Percentiles rank a stretch among this genome's conserved stretches.
phyloP scores from a whole-genome alignment of 2,797 vertebrate species.

The Myripristis murdjan region DNA sequence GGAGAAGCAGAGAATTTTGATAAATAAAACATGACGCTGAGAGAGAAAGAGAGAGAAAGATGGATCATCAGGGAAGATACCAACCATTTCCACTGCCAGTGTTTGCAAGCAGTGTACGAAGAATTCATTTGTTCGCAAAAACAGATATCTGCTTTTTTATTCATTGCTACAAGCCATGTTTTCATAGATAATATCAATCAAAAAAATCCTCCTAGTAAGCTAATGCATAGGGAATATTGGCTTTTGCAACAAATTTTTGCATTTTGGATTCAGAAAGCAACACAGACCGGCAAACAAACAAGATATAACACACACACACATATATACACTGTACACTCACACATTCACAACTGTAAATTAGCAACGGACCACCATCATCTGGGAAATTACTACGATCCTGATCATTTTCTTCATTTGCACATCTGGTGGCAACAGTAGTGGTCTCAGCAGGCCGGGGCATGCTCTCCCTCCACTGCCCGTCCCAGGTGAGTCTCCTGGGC shows the following conservation, averaged over 20 bases:
- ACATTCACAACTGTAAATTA: conserved; percentile 7
- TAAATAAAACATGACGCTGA: conserved; percentile 74
- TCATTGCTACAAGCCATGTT: too few species aligned
- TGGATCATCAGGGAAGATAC: conserved; percentile 27
- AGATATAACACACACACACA: not conserved
- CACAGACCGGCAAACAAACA: too few species aligned
- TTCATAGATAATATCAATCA: too few species aligned
- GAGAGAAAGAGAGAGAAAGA: conserved; percentile 45
- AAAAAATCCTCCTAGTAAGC: too few species aligned
- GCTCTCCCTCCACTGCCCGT: conserved; percentile 11
- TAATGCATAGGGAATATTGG: too few species aligned
- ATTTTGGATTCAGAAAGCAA: too few species aligned
- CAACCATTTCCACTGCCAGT: conserved; percentile 2
- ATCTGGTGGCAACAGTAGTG: conserved; percentile 18
- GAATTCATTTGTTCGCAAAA: too few species aligned
- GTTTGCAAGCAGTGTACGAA: conserved; percentile 9
- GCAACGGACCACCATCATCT: conserved; percentile 19
- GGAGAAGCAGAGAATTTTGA: conserved; percentile 26
- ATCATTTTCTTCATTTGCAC: conserved; percentile 67
- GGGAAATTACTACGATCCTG: conserved; percentile 55
- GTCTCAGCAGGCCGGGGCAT: conserved; percentile 47
- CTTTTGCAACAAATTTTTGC: too few species aligned
- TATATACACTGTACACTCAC: too few species aligned
- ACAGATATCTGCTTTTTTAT: too few species aligned
- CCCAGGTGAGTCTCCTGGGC: conserved; percentile 54